phyloP scores from a whole-genome alignment of 2,888 invertebrate genomes.

The Drosophila falleni region DNA sequence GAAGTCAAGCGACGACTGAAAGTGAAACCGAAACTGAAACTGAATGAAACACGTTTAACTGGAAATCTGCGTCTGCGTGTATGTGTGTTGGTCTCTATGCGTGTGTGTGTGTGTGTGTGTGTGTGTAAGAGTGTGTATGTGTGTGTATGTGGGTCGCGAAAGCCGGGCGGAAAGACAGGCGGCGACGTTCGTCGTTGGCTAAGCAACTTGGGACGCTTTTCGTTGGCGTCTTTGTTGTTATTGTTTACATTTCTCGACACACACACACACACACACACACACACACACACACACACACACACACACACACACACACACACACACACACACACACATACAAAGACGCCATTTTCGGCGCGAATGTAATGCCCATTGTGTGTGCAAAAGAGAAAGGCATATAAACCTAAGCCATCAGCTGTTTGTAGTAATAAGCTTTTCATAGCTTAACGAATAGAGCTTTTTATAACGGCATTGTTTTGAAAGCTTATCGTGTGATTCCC shows the following conservation, averaged over 20 bases:
- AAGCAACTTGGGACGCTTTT: slow-evolving; percentile 48
- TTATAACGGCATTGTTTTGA: neutral
- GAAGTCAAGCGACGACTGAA: slow-evolving; percentile 79
- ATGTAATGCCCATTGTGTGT: slow-evolving; percentile 1
- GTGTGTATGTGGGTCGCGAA: slow-evolving; percentile 29
- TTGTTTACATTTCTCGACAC: slow-evolving; percentile 69
- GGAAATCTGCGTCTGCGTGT: slow-evolving; percentile 63
- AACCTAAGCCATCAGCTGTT: slow-evolving; percentile 36
- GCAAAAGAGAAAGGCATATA: slow-evolving; percentile 2
- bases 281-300: slow-evolving; percentile 11
- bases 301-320: slow-evolving; percentile 17
- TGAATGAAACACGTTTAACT: slow-evolving; percentile 66
- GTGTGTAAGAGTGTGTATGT: slow-evolving; percentile 26
- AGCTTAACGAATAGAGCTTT: slow-evolving; percentile 1
- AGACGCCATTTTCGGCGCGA: slow-evolving; percentile 25
- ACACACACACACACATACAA: slow-evolving; percentile 4
- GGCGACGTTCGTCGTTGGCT: slow-evolving; percentile 27
- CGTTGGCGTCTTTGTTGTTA: slow-evolving; percentile 63
- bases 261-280: neutral
- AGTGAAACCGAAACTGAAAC: slow-evolving; percentile 79
- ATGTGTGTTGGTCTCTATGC: slow-evolving; percentile 39
- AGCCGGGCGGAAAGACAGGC: slow-evolving; percentile 40
- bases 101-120: slow-evolving; percentile 43
- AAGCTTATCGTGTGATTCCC: neutral
- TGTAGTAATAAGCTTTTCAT: slow-evolving; percentile 1